Percentiles rank a stretch among this genome's conserved stretches.
Conservation (phyloP, 2,797 vertebrate genomes). For the Smutsia gigantea region DNA sequence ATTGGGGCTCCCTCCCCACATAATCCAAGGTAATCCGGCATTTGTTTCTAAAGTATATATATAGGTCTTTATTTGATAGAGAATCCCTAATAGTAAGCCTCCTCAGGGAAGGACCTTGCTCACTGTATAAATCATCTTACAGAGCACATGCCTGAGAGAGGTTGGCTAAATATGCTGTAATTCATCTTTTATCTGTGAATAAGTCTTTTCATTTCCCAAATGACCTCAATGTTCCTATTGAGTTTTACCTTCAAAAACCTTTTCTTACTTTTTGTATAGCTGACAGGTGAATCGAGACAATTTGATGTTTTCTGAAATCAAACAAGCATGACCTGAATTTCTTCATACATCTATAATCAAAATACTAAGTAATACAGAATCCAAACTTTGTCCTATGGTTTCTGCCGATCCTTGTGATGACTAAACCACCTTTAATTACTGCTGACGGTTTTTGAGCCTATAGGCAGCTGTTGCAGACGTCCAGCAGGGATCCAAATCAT, state of each 20-base stretch:
- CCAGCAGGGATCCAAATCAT: not conserved
- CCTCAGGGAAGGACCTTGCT: not conserved
- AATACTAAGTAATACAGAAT: not conserved
- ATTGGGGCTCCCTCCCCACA: not conserved
- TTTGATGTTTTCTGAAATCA: constrained; percentile 39
- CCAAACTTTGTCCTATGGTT: not conserved
- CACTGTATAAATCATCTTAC: not conserved
- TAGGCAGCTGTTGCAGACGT: not conserved
- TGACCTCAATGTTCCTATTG: not conserved
- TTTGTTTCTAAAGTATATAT: constrained; percentile 16
- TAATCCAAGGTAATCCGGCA: not conserved
- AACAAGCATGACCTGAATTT: not conserved
- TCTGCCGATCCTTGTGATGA: not conserved
- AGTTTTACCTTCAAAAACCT: not conserved
- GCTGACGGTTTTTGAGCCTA: not conserved
- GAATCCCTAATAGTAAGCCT: not conserved
- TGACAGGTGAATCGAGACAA: not conserved
- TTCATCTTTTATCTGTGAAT: not conserved
- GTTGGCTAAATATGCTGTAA: not conserved
- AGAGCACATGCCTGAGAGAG: not conserved
- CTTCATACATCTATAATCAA: not conserved
- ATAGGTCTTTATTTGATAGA: not conserved
- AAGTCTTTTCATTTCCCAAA: not conserved
- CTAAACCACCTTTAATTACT: not conserved
- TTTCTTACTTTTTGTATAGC: not conserved